Evolutionary conservation across 1,140 invertebrate species (phyloP), one percentile per base, ranked within the genome.

Genomic region (Metopolophium dirhodum): DNA sequence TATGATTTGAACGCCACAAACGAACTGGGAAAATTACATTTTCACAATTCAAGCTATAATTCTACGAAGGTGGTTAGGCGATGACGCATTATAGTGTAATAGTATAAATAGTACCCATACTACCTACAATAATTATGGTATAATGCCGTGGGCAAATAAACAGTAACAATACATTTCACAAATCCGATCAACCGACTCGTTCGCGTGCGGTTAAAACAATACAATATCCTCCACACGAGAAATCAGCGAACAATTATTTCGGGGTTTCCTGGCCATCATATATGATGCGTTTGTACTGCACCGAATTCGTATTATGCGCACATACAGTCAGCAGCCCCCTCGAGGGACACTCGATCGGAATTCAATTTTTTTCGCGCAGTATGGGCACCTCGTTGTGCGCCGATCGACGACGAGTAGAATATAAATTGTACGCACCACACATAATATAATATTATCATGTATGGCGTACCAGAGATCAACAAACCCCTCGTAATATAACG

Each of bases 321-420:
- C 37, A 22, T 45, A 3, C 4, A 41, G 11, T 35, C 30, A 47
- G 23, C 49, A 22, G 41, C 30, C 45, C 45, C 77, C 91, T 83
- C 91, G 68, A 85, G 77, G 91, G 22, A 37, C 37, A 83, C n/a
- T 37, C 77, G 47, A 35, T 91, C 45, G 45, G 61, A 91, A 82
- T 90, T 45, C 57, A 37, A 68, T 61, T 90, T 57, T 57, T 49
- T 91, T 90, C 7, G 90, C 91, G 11, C 77, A 49, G 47, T 68
- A 68, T 30, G 90, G 35, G 68, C 90, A 82, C 41, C 91, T 49
- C 77, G 91, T 83, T 83, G 57, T 41, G 37, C 45, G 45, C 35
- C 14, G 2, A 77, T 82, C 45, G 4, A 68, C 35, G 4, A n/a
- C 20, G 26, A 85, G 23, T 30, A 54, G 18, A 77, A 18, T n/a